Base-by-base conservation (phyloP, 2,113 vertebrate genomes). In the Pipra filicauda region DNA sequence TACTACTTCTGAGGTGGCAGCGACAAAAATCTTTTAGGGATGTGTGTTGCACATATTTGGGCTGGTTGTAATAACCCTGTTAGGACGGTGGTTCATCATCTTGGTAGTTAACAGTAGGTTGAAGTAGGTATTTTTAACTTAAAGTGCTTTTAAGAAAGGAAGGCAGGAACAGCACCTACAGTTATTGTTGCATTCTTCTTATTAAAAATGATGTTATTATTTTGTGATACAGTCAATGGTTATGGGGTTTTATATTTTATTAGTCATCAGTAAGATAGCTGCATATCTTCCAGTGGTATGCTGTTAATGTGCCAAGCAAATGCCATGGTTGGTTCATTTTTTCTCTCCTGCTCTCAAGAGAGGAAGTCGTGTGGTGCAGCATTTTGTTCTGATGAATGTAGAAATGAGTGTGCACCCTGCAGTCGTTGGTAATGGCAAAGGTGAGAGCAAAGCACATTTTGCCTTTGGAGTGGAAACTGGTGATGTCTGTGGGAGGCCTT, bases 211-310 rank as follows among this genome's bases (percentile, higher is more conserved):
- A 22, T 8, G 9, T 62, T 74, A 30, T 59, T 80, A 15, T 15
- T 74, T 89, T 94, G 74, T 61, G 74, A 7, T 67, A 16, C 19
- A 37, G 35, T 44, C 19, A 67, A 0, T 43, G 15, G 4, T 52
- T 48, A 4, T 54, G n/a, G 35, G 20, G 3, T 52, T 88, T 11
- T 48, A 2, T 88, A 33, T 95, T 83, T 66, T 79, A 19, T 83
- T 80, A 24, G 66, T 80, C 51, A 62, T 86, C 51, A 13, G 0
- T 30, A 44, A 44, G 24, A 72, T 28, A 31, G 12, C 49, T n/a
- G 6, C 2, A 0, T 76, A 15, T 43, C 54, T 94, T 58, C 49
- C 51, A 62, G 41, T 0, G 1, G 23, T 33, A 33, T 14, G 24
- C 43, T 87, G 22, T 51, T 66, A 55, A n/a, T 21, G 16, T 74